Evolutionary conservation across 2,888 invertebrate genomes (phyloP), one percentile per base, ranked within the genome.

Genomic region (Lasioglossum zephyrum): DNA sequence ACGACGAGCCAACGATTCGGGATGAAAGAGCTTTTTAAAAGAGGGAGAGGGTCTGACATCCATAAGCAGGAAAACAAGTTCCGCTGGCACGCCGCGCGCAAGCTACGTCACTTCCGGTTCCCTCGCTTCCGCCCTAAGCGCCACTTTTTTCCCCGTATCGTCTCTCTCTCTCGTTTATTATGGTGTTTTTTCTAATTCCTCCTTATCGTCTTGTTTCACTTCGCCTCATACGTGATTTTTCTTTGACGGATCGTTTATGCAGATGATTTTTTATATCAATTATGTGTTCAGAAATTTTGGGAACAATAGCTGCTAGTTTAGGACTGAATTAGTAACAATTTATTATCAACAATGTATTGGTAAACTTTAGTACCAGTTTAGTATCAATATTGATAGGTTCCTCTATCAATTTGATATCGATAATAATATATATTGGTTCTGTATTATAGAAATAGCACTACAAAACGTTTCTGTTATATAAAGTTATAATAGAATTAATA

Each of bases 61-160:
- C 81, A 91, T 94, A 92, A 94, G 94, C 94, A 94, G 94, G 94
- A 94, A 94, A 94, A 92, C 93, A 92, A 93, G 94, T 94, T 94
- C 94, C 93, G 94, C 92, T 89, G 85, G 86, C 83, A 82, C 81
- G 86, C 85, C 87, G 90, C 13, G 44, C 72, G 66, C 63, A 53
- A 66, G 36, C 63, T 63, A 63, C 92, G 93, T 94, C 94, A 93
- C 91, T 92, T 94, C 94, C 94, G 94, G 92, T 92, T 91, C 91
- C 90, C 88, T 44, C 89, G 91, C 90, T 89, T 91, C 79, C 85
- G 78, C 75, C 73, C 47, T 49, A 78, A 74, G 79, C 77, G 39
- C 60, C 72, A 49, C 73, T 82, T 53, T 77, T 66, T 57, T 44
- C 66, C 66, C 66, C 36, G 66, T 66, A 36, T 49, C 41, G 22